Percentiles rank a stretch among this genome's conserved stretches.
Conservation (phyloP, 2,797 vertebrate genomes). For the Muscicapa comitata region DNA sequence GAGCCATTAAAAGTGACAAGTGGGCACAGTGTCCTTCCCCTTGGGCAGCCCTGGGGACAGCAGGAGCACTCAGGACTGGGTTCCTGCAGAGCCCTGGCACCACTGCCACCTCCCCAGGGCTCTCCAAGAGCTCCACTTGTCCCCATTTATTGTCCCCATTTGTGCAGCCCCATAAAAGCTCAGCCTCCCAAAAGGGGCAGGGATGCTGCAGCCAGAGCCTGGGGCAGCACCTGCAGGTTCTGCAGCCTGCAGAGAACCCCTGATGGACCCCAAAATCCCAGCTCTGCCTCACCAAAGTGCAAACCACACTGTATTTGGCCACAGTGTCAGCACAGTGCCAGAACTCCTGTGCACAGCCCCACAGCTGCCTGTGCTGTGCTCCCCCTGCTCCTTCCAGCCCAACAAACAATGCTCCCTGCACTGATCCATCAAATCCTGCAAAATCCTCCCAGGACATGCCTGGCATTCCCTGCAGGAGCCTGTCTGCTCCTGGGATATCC, state of each 20-base stretch:
- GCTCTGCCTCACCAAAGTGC: background rate
- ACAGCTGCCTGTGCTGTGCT: background rate
- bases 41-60: background rate
- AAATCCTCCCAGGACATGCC: background rate
- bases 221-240: background rate
- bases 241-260: background rate
- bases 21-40: background rate
- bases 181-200: background rate
- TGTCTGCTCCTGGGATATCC: background rate
- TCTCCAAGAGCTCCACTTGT: background rate
- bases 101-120: accelerated
- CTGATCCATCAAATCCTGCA: background rate
- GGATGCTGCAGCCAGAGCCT: background rate
- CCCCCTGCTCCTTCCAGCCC: background rate
- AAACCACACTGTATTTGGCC: accelerated
- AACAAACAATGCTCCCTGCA: background rate
- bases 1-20: background rate
- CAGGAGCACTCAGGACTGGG: background rate
- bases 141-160: accelerated
- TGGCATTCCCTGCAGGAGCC: background rate
- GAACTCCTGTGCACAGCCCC: background rate
- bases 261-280: background rate
- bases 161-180: accelerated
- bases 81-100: background rate
- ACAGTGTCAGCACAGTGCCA: background rate